phyloP scores from a whole-genome alignment of 2,797 vertebrate species.

The Margarornis squamiger region DNA sequence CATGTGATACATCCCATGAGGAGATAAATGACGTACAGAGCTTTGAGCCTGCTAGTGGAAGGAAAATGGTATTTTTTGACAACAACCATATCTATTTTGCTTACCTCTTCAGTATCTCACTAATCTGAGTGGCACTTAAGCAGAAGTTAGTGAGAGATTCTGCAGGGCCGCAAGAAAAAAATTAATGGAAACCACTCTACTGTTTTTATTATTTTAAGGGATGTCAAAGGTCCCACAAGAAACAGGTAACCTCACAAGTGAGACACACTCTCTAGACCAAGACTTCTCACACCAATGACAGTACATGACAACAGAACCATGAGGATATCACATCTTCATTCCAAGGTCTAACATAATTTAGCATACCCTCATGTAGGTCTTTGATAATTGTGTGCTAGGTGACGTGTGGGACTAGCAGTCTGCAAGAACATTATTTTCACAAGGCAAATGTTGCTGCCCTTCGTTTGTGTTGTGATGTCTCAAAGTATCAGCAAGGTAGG shows the following conservation, averaged over 20 bases:
- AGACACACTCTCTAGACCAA: background rate
- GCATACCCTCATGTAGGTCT: accelerated
- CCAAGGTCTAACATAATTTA: background rate
- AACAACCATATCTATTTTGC: background rate
- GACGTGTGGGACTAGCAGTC: background rate
- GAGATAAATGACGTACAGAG: background rate
- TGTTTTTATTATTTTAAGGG: background rate
- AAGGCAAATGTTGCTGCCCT: background rate
- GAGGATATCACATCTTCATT: background rate
- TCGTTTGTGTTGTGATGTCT: background rate
- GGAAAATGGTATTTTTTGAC: background rate
- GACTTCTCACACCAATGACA: background rate
- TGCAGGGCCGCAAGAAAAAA: background rate
- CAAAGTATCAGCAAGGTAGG: background rate
- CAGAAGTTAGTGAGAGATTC: background rate
- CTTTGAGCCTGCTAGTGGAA: background rate
- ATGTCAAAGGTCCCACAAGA: background rate
- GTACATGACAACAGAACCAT: background rate
- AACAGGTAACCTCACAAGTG: background rate
- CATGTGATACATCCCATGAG: background rate
- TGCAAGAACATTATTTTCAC: background rate
- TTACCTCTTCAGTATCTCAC: background rate
- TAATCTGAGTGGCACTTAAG: background rate
- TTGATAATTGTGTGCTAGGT: background rate
- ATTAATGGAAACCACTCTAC: accelerated